phyloP scores from a whole-genome alignment of 2,113 vertebrate genomes.

The Macquaria ambigua region DNA sequence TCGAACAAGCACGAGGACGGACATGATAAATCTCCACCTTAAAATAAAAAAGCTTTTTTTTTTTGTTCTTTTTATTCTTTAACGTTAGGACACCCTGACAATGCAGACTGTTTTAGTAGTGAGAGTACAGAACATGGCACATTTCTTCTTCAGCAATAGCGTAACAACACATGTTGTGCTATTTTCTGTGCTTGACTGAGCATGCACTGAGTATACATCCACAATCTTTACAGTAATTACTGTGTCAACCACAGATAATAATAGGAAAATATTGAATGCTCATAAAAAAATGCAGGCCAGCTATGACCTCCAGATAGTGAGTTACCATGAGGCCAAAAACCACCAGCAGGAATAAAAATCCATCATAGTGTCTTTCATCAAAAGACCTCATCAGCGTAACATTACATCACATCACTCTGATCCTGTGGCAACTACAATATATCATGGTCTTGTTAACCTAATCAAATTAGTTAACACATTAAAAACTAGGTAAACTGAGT shows the following conservation, averaged over 20 bases:
- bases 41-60: background rate
- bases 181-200: background rate
- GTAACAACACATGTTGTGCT: too few species aligned
- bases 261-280: background rate
- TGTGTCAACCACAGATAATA: background rate
- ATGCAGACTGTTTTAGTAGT: background rate
- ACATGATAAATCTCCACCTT: background rate
- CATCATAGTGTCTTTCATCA: background rate
- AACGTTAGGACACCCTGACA: too few species aligned
- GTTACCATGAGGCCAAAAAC: background rate
- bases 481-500: background rate
- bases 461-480: background rate
- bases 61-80: background rate
- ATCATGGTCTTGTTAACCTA: background rate
- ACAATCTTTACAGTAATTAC: background rate
- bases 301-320: background rate
- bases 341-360: background rate
- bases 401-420: background rate
- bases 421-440: background rate
- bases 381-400: background rate
- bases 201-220: background rate
- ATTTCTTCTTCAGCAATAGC: background rate
- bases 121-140: background rate
- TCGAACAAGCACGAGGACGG: background rate
- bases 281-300: background rate